A percentile compares a stretch with the other conserved stretches of the same genome.
These are phyloP conservation scores for Tachysurus vachellii DNA, from an alignment of 2,113 vertebrate genomes.

Conservation along the genomic window DNA sequence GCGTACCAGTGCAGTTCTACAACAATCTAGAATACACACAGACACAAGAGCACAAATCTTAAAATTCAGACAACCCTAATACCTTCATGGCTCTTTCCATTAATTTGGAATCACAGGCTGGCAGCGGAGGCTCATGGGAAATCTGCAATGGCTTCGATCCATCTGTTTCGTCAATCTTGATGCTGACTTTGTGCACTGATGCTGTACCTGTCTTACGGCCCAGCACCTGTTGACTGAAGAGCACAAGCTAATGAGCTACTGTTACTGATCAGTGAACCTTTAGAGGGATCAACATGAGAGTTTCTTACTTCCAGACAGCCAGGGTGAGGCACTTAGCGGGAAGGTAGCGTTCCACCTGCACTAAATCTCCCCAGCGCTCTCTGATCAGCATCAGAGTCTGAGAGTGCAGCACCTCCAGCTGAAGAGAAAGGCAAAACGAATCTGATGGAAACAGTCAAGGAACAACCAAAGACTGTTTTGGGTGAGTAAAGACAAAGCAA, in stretches of 20 bases:
- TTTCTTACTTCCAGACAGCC: slow-evolving; percentile 95
- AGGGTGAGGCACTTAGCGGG: slow-evolving; percentile 94
- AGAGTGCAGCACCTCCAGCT: slow-evolving; percentile 95
- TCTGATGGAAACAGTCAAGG: slow-evolving; percentile 83
- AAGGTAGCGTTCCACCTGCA: slow-evolving; percentile 93
- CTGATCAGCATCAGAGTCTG: slow-evolving; percentile 94
- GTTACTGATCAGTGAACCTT: not conserved
- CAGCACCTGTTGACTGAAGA: slow-evolving; percentile 90
- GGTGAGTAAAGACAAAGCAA: not conserved
- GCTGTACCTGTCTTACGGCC: slow-evolving; percentile 93
- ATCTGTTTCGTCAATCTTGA: slow-evolving; percentile 95
- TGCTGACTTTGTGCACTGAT: slow-evolving; percentile 92
- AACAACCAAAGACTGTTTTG: not conserved
- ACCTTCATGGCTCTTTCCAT: slow-evolving; percentile 98
- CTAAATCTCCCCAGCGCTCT: slow-evolving; percentile 98
- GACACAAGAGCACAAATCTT: not conserved
- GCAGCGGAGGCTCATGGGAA: slow-evolving; percentile 94
- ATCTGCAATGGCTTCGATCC: slow-evolving; percentile 97
- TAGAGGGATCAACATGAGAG: not conserved
- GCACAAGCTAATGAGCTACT: slow-evolving; percentile 1
- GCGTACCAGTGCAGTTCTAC: not conserved
- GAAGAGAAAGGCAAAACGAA: slow-evolving; percentile 96
- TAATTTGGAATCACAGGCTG: slow-evolving; percentile 91
- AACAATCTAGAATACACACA: not conserved
- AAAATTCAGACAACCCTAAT: slow-evolving; percentile 39